Base-by-base conservation (phyloP, 2,888 invertebrate genomes). In the Volucella inanis region DNA sequence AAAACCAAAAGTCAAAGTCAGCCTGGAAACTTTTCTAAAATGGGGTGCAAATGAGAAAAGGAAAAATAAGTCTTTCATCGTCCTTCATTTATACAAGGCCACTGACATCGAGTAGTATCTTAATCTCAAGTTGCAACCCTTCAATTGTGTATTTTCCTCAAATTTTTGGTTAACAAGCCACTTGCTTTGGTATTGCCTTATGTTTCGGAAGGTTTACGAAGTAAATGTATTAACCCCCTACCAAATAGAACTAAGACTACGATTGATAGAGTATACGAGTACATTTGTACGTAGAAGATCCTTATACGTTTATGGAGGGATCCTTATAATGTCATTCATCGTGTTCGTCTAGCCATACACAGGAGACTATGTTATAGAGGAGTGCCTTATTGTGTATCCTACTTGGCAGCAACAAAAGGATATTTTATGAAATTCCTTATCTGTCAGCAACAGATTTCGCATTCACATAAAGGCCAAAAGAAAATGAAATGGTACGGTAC, bases 391-490 rank as follows among this genome's bases (percentile, higher is more conserved):
- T 76, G 70, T 65, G 64, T 76, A 71, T 31, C 47, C 78, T 70
- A 59, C 64, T 72, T 84, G 79, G 68, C 64, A 83, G 52, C 79
- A 79, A 83, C 83, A 83, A 75, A 84, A 80, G 84, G 75, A 80
- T 75, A 84, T 80, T 76, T 80, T 80, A 84, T 80, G 80, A 84
- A 84, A 84, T 84, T 84, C 80, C 84, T 84, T 84, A 84, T 84
- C 84, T 84, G 84, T 84, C 84, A 84, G 80, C 75, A 84, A 80
- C 84, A 84, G 84, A 84, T 84, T 84, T 84, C 71, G 80, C 75
- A 75, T 84, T 84, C 84, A 70, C 71, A 84, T 75, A 75, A 75
- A 79, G 2, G 45, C 18, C 65, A 45, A 52, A 55, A 39, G 59
- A 52, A 39, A 81, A 57, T 31, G 0, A 31, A 31, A 31, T 31